Percentiles rank a stretch among this genome's conserved stretches.
Conservation (phyloP, 2,888 invertebrate genomes). For the Lacanobia wlatinum region DNA sequence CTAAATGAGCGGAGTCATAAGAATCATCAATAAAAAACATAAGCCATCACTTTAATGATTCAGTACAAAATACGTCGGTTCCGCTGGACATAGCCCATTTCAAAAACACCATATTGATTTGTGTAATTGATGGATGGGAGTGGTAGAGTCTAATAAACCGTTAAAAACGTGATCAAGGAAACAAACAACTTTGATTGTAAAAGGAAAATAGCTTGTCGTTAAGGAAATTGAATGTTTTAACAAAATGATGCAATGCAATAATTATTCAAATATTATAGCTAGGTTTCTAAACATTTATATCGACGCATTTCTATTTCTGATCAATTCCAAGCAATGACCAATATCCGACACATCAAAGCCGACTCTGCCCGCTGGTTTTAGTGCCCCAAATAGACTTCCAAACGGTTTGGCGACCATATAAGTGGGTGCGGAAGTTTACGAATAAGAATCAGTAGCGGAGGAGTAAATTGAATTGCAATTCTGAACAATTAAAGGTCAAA, state of each 20-base stretch:
- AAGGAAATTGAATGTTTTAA: slow-evolving; percentile 19
- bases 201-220: slow-evolving; percentile 45
- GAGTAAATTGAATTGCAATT: slow-evolving; percentile 48
- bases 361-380: slow-evolving; percentile 30
- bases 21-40: background rate
- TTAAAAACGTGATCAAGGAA: slow-evolving; percentile 9
- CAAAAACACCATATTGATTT: background rate
- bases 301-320: background rate
- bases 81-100: background rate
- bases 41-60: too few relatives aligned
- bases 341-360: slow-evolving; percentile 42
- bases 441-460: slow-evolving; percentile 50
- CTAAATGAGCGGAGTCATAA: slow-evolving; percentile 48
- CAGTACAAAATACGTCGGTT: too few relatives aligned
- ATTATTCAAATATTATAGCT: background rate
- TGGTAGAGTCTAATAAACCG: background rate
- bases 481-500: slow-evolving; percentile 26
- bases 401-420: slow-evolving; percentile 58
- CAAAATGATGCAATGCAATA: background rate
- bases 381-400: slow-evolving; percentile 46
- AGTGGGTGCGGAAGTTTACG: slow-evolving; percentile 61
- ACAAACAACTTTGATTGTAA: slow-evolving; percentile 25
- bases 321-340: slow-evolving; percentile 32
- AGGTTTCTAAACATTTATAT: background rate
- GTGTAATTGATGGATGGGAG: background rate